phyloP scores from a whole-genome alignment of 2,113 vertebrate species.

The Lepidothrix coronata region DNA sequence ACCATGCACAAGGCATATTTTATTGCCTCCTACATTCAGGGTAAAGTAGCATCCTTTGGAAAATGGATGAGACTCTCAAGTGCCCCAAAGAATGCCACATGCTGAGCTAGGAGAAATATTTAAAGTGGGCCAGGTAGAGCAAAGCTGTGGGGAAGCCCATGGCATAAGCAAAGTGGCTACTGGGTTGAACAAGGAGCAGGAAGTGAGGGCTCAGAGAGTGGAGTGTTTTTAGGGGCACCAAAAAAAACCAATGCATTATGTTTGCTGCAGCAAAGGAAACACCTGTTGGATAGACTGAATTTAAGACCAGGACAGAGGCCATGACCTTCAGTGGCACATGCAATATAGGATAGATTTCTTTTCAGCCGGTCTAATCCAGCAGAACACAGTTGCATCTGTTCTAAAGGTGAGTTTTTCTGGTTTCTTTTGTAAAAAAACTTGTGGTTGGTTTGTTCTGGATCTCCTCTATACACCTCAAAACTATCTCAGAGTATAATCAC shows the following conservation, averaged over 20 bases:
- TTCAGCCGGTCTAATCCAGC: not conserved
- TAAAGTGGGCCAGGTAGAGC: not conserved
- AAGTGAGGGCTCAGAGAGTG: not conserved
- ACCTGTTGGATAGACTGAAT: not conserved
- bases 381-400: not conserved
- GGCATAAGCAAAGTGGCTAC: not conserved
- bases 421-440: not conserved
- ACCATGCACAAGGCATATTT: not conserved
- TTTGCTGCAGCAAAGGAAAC: not conserved
- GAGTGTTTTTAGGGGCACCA: not conserved
- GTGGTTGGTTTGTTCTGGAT: not conserved
- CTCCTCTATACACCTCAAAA: not conserved
- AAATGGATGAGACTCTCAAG: not conserved
- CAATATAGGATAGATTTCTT: not conserved
- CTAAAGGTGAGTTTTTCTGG: not conserved
- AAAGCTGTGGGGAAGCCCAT: not conserved
- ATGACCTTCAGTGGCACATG: not conserved
- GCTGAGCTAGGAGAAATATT: not conserved
- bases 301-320: not conserved
- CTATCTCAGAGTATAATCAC: not conserved
- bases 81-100: not conserved
- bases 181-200: not conserved
- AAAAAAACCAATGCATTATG: not conserved
- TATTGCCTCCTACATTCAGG: not conserved
- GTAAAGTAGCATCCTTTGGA: not conserved